Percentiles rank a stretch among this genome's conserved stretches.
Evolutionary conservation across 30 jellyfish, hydroid and myxozoan genomes (phyloP).

Genomic region (Turritopsis rubra): DNA sequence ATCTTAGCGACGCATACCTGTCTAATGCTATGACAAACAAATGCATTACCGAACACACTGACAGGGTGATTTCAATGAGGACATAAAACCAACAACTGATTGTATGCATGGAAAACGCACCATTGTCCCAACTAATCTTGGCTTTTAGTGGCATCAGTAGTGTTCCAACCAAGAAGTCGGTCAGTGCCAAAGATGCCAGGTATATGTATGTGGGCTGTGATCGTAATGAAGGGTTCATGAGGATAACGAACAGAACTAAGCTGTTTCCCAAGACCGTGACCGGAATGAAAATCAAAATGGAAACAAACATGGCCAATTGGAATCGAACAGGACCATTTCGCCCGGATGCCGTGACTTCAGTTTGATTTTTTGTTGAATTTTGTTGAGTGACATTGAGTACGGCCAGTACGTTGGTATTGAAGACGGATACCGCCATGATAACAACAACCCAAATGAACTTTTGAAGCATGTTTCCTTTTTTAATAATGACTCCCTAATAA

Average conservation of each 20-base stretch:
- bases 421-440: background rate
- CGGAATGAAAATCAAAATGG: slow-evolving; percentile 6
- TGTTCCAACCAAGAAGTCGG: slow-evolving; percentile 23
- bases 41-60: slow-evolving; percentile 28
- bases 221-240: background rate
- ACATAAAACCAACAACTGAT: slow-evolving; percentile 13
- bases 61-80: slow-evolving; percentile 7
- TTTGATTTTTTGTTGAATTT: background rate
- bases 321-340: background rate
- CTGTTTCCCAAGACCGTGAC: slow-evolving; percentile 24
- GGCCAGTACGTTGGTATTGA: background rate
- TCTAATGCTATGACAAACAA: slow-evolving; percentile 29
- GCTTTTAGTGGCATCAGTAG: slow-evolving; percentile 26
- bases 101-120: slow-evolving; percentile 13
- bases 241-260: slow-evolving; percentile 14
- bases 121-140: slow-evolving; percentile 11
- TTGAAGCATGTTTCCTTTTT: background rate
- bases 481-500: background rate
- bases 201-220: slow-evolving; percentile 17
- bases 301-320: background rate
- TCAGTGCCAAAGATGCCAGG: slow-evolving; percentile 31
- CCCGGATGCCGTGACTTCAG: background rate
- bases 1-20: slow-evolving; percentile 17
- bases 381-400: background rate
- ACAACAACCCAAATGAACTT: background rate